Evolutionary conservation across 2,797 vertebrate species (phyloP), one percentile per base, ranked within the genome.

Genomic region (Loriculus beryllinus): DNA sequence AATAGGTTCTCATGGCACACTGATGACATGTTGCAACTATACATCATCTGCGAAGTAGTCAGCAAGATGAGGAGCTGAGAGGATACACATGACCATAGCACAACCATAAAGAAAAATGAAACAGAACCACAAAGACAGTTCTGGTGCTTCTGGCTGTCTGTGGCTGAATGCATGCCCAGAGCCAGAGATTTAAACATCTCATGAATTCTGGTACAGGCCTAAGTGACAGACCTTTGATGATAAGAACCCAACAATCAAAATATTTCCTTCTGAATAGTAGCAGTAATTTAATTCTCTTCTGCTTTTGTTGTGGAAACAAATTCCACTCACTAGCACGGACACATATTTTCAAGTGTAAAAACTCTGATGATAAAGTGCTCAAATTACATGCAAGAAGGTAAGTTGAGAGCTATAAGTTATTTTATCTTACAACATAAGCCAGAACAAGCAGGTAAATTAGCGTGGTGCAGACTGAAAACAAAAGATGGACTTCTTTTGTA

Each of bases 1-100:
- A 96, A 96, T 42, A 91, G 69, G 65, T 82, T 95, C 90, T 95
- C 82, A 63, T 59, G 92, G 92, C 70, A 93, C 87, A 77, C 42
- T 22, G 49, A 77, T 86, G 92, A 62, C 71, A 95, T 71, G 60
- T 75, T 80, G 87, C 88, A 90, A 11, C 64, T 39, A 75, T 96
- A 90, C 62, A 96, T 95, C 95, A 96, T 9, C 90, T 84, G 48
- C 79, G 51, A 37, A 95, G 78, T 88, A 92, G 94, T 35, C 72
- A 86, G 82, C 85, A 85, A 39, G 88, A 91, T 25, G 92, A 90
- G 86, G 79, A 87, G 82, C 88, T 90, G 12, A 26, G 86, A 74
- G 88, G 88, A 96, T 83, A 59, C 69, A 76, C 48, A 71, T 2
- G 69, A 92, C 43, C 91, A 90, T n/a, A 82, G 79, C 17, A 77